A percentile compares a stretch with the other conserved stretches of the same genome.
These are phyloP conservation scores for Myotis findleyi DNA, from an alignment of 2,797 vertebrate genomes.

Conservation along the genomic window DNA sequence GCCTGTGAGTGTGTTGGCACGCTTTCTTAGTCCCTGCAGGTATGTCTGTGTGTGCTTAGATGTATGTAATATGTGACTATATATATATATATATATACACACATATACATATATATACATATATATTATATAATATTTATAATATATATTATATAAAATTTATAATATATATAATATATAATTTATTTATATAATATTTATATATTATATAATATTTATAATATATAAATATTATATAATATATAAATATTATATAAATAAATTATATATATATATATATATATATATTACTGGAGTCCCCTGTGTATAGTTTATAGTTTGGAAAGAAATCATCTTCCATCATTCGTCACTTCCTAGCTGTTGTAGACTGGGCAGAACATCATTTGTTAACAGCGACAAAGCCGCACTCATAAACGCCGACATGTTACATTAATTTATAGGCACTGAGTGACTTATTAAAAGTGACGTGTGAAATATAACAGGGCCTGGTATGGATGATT, in stretches of 20 bases:
- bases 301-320: constrained; percentile 84
- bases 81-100: background rate
- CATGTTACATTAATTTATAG: constrained; percentile 94
- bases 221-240: background rate
- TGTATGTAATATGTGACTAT: constrained; percentile 13
- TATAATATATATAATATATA: background rate
- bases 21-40: background rate
- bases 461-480: constrained; percentile 93
- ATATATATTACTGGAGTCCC: constrained; percentile 72
- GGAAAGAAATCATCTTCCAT: constrained; percentile 88
- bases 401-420: constrained; percentile 90
- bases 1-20: background rate
- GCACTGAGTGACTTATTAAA: constrained; percentile 93
- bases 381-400: constrained; percentile 92
- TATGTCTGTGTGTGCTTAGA: background rate
- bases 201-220: no score
- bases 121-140: no score
- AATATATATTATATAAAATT: no score
- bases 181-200: no score
- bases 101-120: no score
- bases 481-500: constrained; percentile 91
- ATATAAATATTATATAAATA: background rate
- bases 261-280: background rate
- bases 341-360: constrained; percentile 88
- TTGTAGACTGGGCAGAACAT: constrained; percentile 88